phyloP scores from a whole-genome alignment of 2,113 vertebrate genomes.

The Sterna hirundo region DNA sequence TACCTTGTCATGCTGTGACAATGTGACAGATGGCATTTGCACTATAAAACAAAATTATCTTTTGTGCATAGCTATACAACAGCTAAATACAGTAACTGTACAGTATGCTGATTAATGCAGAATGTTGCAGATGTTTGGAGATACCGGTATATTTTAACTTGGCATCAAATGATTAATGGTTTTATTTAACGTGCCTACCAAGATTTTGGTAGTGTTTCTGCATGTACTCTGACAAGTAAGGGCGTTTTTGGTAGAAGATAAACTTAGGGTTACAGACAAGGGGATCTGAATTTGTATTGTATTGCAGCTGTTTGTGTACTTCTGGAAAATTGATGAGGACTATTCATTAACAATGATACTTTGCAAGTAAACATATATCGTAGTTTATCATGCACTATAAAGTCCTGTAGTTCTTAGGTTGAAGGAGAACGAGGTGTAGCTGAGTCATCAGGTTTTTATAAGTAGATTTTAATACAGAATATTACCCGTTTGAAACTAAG shows the following conservation, averaged over 20 bases:
- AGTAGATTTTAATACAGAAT: background rate
- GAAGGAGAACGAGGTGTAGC: background rate
- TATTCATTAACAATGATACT: background rate
- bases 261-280: background rate
- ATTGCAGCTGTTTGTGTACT: background rate
- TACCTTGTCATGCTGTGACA: constrained; percentile 75
- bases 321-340: background rate
- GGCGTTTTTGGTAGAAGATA: background rate
- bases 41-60: constrained; percentile 72
- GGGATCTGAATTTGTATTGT: background rate
- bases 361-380: background rate
- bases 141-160: constrained; percentile 12
- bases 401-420: background rate
- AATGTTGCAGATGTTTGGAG: constrained; percentile 67
- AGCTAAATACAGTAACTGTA: constrained; percentile 56
- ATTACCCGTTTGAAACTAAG: background rate
- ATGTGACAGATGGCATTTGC: constrained; percentile 72
- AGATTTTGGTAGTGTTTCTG: background rate
- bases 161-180: background rate
- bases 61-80: constrained; percentile 65
- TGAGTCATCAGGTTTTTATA: background rate
- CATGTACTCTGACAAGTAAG: background rate
- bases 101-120: constrained; percentile 59
- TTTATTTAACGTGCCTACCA: background rate
- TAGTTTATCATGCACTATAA: background rate